phyloP scores from a whole-genome alignment of 37 sponge, comb jelly and placozoan genomes.

The Beroe forskalii region DNA sequence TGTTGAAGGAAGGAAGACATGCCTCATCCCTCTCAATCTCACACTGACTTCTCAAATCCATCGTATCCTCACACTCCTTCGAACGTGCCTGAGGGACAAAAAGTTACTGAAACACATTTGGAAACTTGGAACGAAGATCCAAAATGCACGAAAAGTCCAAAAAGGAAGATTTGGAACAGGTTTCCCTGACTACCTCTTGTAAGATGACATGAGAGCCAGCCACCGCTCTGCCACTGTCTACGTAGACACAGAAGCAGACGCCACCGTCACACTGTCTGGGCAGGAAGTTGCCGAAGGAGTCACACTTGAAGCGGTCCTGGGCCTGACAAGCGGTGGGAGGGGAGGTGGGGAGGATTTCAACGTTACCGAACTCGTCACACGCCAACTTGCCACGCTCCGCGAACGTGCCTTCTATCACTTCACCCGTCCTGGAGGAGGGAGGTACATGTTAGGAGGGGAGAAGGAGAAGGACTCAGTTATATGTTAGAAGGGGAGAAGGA shows the following conservation, averaged over 20 bases:
- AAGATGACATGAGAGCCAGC: background rate
- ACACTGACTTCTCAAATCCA: conserved; percentile 1
- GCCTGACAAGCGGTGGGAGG: conserved; percentile 56
- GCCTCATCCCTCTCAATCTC: conserved; percentile 42
- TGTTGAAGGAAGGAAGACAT: background rate
- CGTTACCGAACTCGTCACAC: conserved; percentile 57
- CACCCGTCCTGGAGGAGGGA: background rate
- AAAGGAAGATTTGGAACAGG: too few relatives aligned
- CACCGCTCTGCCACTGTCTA: conserved; percentile 39
- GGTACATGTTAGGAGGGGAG: too few relatives aligned
- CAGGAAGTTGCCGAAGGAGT: conserved; percentile 46
- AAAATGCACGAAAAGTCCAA: too few relatives aligned
- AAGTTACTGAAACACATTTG: too few relatives aligned
- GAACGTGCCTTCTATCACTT: background rate
- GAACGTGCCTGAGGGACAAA: too few relatives aligned
- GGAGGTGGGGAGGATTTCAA: conserved; percentile 31
- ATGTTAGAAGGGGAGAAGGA: background rate
- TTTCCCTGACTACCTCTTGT: too few relatives aligned
- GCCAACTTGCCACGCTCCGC: conserved; percentile 14
- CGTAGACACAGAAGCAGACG: conserved; percentile 57
- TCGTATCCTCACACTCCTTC: background rate
- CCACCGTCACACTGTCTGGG: background rate
- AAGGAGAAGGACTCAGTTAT: too few relatives aligned
- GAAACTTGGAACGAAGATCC: too few relatives aligned
- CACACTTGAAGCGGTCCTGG: conserved; percentile 28